phyloP scores from a whole-genome alignment of 2,888 invertebrate genomes.

The Drosophila paranaensis region DNA sequence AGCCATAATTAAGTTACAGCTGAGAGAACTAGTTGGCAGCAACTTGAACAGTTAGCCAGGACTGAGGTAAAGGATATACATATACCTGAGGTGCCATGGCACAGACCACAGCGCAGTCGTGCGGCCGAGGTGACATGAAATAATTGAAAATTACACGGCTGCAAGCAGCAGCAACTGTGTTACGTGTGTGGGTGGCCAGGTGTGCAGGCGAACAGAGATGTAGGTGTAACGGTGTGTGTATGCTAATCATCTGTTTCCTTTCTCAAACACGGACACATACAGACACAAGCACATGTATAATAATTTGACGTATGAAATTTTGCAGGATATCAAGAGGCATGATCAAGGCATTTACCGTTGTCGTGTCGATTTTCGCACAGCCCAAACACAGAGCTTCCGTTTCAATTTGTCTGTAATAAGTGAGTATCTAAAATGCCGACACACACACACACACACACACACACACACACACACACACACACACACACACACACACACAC shows the following conservation, averaged over 20 bases:
- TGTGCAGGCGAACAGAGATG: background rate
- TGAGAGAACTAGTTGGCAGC: constrained; percentile 2
- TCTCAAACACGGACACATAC: constrained; percentile 24
- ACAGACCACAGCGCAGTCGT: constrained; percentile 34
- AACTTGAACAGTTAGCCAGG: constrained; percentile 14
- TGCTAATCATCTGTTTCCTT: constrained; percentile 71
- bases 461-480: background rate
- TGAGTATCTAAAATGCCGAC: constrained; percentile 86
- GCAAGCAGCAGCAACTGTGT: constrained; percentile 17
- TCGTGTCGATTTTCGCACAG: constrained; percentile 94
- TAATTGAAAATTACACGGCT: constrained; percentile 70
- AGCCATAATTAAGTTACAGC: constrained; percentile 5
- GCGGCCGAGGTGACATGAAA: constrained; percentile 64
- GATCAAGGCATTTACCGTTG: constrained; percentile 96
- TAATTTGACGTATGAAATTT: constrained; percentile 52
- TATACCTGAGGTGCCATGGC: constrained; percentile 13
- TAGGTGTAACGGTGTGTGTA: constrained; percentile 21
- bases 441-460: background rate
- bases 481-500: background rate
- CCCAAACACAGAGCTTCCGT: constrained; percentile 94
- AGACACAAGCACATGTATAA: constrained; percentile 22
- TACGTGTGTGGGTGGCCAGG: constrained; percentile 2
- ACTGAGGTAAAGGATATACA: constrained; percentile 11
- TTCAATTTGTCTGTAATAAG: constrained; percentile 96
- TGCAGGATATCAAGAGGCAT: constrained; percentile 91